Conservation (phyloP, 92 coral and sea anemone genomes). For the Muricea muricata region DNA sequence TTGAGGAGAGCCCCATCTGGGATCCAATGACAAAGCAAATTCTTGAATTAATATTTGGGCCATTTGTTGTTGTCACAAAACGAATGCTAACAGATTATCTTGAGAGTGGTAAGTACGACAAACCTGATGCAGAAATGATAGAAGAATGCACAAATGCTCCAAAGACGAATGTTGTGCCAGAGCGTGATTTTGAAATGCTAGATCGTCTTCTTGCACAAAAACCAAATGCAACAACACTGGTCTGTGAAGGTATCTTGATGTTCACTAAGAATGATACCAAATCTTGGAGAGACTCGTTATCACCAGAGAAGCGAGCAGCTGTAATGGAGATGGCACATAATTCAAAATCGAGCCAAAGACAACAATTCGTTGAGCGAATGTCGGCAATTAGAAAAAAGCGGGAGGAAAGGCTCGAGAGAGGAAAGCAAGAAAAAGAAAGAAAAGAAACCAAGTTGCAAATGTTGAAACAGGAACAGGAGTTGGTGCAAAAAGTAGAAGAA, state of each 20-base stretch:
- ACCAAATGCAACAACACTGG: conserved; percentile 51
- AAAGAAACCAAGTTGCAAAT: conserved; percentile 38
- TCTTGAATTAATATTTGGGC: conserved; percentile 38
- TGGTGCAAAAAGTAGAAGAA: conserved; percentile 37
- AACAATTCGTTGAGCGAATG: conserved; percentile 29
- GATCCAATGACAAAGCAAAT: conserved; percentile 50
- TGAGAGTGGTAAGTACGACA: conserved; percentile 47
- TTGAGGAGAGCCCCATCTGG: conserved; percentile 15
- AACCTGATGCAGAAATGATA: conserved; percentile 5
- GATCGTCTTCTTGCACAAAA: conserved; percentile 23
- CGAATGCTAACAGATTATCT: conserved; percentile 44
- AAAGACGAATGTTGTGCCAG: conserved; percentile 36
- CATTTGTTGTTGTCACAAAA: conserved; percentile 51
- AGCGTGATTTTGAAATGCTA: conserved; percentile 40
- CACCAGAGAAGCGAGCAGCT: conserved; percentile 7
- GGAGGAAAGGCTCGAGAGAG: conserved; percentile 35
- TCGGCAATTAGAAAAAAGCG: conserved; percentile 19
- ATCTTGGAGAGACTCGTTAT: conserved; percentile 30
- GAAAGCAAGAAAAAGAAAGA: conserved; percentile 38
- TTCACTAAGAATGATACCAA: conserved; percentile 44
- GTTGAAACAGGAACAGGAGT: conserved; percentile 24
- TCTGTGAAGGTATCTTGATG: conserved; percentile 15
- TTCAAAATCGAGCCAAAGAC: conserved; percentile 16
- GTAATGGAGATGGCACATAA: conserved; percentile 36
- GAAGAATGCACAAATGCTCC: conserved; percentile 32